These are phyloP conservation scores for Cichladusa arquata DNA, from an alignment of 2,113 vertebrate species.

Conservation along the genomic window DNA sequence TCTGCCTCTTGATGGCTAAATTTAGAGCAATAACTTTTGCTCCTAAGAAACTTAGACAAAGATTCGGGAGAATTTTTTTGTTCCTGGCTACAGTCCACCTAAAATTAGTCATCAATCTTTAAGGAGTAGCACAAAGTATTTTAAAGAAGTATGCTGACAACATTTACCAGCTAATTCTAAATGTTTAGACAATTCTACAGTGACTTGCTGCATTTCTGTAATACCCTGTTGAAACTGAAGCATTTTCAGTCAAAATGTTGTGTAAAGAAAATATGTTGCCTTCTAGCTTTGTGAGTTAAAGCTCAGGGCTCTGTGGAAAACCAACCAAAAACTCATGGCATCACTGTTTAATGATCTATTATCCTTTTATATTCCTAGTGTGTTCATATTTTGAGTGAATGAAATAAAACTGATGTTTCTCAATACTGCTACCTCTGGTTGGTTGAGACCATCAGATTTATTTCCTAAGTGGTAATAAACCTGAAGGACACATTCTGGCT, in stretches of 20 bases:
- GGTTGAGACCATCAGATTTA: neutral
- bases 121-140: neutral
- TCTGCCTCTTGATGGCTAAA: neutral
- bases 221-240: neutral
- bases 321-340: accelerated
- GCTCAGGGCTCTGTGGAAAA: neutral
- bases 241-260: neutral
- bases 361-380: neutral
- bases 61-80: neutral
- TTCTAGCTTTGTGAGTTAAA: neutral
- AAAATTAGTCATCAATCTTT: neutral
- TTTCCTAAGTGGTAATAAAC: neutral
- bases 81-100: neutral
- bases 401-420: neutral
- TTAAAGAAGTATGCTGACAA: neutral
- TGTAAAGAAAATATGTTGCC: neutral
- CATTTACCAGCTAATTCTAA: neutral
- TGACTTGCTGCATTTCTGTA: neutral
- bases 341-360: neutral
- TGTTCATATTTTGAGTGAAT: neutral
- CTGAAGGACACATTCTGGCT: neutral
- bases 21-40: neutral
- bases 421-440: neutral
- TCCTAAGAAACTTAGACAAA: neutral
- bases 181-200: neutral